A percentile compares a stretch with the other conserved stretches of the same genome.
phyloP scores from a whole-genome alignment of 2,797 vertebrate species.

The Sebastes cheni region DNA sequence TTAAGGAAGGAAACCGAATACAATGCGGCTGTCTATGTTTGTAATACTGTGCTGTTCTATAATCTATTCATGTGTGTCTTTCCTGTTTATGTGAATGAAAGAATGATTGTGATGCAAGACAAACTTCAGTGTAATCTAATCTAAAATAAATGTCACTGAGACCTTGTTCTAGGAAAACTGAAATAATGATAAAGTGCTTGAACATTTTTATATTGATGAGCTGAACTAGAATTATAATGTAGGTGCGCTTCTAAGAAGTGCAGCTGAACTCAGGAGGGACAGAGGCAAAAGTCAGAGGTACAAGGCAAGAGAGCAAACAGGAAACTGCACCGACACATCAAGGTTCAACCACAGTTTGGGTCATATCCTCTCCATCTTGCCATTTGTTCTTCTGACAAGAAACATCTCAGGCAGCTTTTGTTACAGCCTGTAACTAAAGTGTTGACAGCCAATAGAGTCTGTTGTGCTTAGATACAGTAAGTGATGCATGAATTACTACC shows the following conservation, averaged over 20 bases:
- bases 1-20: not conserved
- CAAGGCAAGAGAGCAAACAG: slow-evolving; percentile 62
- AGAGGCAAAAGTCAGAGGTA: slow-evolving; percentile 10
- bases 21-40: not conserved
- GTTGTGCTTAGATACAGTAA: not conserved
- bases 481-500: slow-evolving; percentile 2
- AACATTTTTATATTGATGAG: not conserved
- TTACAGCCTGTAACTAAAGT: not conserved
- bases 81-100: not conserved
- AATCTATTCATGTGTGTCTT: not conserved
- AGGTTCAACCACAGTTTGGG: slow-evolving; percentile 60
- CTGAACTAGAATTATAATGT: not conserved
- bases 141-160: not conserved
- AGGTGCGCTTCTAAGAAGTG: not conserved
- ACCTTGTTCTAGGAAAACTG: not conserved
- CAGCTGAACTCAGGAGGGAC: slow-evolving; percentile 13
- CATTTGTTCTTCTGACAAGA: slow-evolving; percentile 15
- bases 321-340: slow-evolving; percentile 57
- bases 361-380: slow-evolving; percentile 65
- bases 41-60: not conserved
- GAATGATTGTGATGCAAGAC: not conserved
- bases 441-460: not conserved
- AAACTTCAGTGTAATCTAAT: not conserved
- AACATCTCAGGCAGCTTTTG: not conserved
- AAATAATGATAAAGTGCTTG: not conserved